Evolutionary conservation across 92 coral and sea anemone genomes (phyloP), one percentile per base, ranked within the genome.

Genomic region (Siderastrea siderea): DNA sequence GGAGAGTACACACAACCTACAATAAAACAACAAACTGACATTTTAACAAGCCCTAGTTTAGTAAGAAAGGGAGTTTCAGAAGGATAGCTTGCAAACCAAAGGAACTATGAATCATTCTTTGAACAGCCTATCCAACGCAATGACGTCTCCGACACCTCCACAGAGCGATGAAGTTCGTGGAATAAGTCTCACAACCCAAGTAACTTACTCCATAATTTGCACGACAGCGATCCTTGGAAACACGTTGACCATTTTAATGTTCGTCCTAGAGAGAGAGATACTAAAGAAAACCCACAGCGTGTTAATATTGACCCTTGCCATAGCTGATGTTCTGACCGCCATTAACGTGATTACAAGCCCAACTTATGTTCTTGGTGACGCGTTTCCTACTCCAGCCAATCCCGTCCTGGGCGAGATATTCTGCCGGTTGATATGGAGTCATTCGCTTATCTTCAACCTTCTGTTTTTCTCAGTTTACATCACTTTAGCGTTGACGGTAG

Each of bases 381-480:
- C 82, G 14, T 82, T 78, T 47, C 86, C 91, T 38, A 76, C 68
- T 72, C 78, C 89, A 49, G 14, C 73, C 14, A 68, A 70, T 80
- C 85, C 81, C 49, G 62, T 47, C 12, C 73, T 77, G 57, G 91
- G 94, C 49, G 85, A 85, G 63, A 48, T 93, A 43, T 92, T 91
- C 78, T 95, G 98, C 78, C 86, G 94, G 13, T 72, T 95, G 79
- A 81, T 95, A 47, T 93, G 93, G 73, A 88, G 96, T 19, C 92
- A 90, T 11, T 88, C 83, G 81, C 59, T 93, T 8, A 83, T 94
- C 10, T 95, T 94, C 80, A 87, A 89, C 11, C 86, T 93, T 10
- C 93, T 90, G 11, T 82, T 91, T 68, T 93, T 91, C 51, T 93
- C 98, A 7, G 81, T 91, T 7, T 86, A 91, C 77, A 93, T 94